A percentile compares a stretch with the other conserved stretches of the same genome.
Conservation (phyloP, 2,888 invertebrate species). For the Tetranychus piercei region DNA sequence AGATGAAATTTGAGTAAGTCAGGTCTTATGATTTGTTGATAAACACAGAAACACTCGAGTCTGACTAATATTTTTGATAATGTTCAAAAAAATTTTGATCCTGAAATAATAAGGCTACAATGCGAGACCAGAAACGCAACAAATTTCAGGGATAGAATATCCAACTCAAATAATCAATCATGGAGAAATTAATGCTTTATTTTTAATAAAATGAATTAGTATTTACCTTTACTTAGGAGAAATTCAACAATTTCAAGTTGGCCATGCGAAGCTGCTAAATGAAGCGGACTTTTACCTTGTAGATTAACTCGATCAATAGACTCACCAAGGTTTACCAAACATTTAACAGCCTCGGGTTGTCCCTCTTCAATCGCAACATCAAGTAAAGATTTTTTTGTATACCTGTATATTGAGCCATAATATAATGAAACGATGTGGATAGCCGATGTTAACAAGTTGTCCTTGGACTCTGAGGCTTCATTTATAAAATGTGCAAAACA, state of each 20-base stretch:
- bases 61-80: too few relatives aligned
- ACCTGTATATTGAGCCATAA: not conserved
- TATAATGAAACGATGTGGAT: not conserved
- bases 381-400: not conserved
- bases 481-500: too few relatives aligned
- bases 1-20: not conserved
- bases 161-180: too few relatives aligned
- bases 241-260: constrained; percentile 81
- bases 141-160: too few relatives aligned
- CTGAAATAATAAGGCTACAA: too few relatives aligned
- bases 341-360: not conserved
- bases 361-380: not conserved
- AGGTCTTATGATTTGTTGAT: not conserved
- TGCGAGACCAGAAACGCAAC: too few relatives aligned
- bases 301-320: not conserved
- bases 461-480: constrained; percentile 7
- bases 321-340: not conserved
- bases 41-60: not conserved
- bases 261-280: constrained; percentile 85
- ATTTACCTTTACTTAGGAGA: constrained; percentile 45
- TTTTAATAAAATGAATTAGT: not conserved
- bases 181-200: too few relatives aligned
- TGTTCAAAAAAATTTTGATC: too few relatives aligned
- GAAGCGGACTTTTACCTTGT: constrained; percentile 83
- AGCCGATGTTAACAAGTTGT: not conserved